Evolutionary conservation across 2,888 invertebrate genomes (phyloP), one percentile per base, ranked within the genome.

Genomic region (Prenolepis imparis): DNA sequence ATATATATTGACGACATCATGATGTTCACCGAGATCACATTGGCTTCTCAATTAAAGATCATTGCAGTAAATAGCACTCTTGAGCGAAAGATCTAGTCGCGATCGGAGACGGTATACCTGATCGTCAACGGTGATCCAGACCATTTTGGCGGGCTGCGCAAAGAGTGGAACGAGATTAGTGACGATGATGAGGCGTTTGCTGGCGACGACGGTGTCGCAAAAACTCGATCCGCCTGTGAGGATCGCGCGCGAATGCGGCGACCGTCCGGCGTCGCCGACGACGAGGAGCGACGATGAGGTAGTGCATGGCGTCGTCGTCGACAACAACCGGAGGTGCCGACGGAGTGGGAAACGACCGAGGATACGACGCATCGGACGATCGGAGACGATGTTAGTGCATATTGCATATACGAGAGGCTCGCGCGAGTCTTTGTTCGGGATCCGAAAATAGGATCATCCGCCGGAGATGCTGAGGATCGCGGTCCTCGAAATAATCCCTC

Each of bases 121-220:
- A 92, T 95, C 94, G 84, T 95, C 93, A 91, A 77, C 88, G 91
- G 94, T 94, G 90, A 93, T 93, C 94, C 94, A 95, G 92, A 94
- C 94, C 94, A 95, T 95, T 93, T 93, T 94, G 92, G 91, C 91
- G 89, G 93, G 94, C 94, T 95, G 94, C 93, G 92, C 87, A 92
- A 94, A 94, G 92, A 94, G 90, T 90, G 92, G 91, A 92, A 89
- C 88, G 91, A 91, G 86, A 92, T 94, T 94, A 94, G 90, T 86
- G 8, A 52, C n/a, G n/a, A 52, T n/a, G n/a, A 28, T 3, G 28
- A 28, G 28, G 28, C 48, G 8, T n/a, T 52, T 52, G 48, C 18
- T 18, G n/a, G 6, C 28, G 28, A 28, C 28, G n/a, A 48, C 48
- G 8, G 61, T 85, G 73, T 82, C 70, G 44, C 61, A 73, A 85